Conservation (phyloP, 2,797 vertebrate species). For the Decapterus maruadsi region DNA sequence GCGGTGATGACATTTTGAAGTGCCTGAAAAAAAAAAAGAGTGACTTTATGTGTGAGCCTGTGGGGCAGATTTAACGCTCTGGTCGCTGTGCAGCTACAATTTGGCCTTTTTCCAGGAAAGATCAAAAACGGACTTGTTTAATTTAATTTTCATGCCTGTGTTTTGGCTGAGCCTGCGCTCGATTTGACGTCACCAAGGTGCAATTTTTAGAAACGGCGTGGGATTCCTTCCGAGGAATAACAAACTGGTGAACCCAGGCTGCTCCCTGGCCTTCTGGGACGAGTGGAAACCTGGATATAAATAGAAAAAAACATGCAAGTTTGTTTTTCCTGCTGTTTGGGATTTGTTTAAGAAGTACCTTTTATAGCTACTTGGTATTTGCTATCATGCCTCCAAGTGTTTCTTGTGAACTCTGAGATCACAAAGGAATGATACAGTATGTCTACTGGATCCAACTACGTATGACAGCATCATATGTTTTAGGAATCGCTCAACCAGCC, state of each 20-base stretch:
- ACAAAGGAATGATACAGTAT: conserved; percentile 6
- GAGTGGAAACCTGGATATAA: conserved; percentile 55
- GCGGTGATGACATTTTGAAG: conserved; percentile 29
- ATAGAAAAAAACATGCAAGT: conserved; percentile 53
- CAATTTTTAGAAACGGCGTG: conserved; percentile 71
- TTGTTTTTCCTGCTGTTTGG: conserved; percentile 44
- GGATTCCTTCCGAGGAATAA: conserved; percentile 78
- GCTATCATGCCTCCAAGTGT: conserved; percentile 1
- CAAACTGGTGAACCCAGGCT: conserved; percentile 66
- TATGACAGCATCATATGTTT: conserved; percentile 8
- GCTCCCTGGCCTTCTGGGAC: conserved; percentile 53
- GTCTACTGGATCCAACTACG: neutral
- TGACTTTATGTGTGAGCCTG: conserved; percentile 3
- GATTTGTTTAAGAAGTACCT: conserved; percentile 29
- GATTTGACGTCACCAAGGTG: conserved; percentile 58
- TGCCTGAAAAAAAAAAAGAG: conserved; percentile 21
- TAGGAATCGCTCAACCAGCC: neutral
- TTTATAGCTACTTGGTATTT: conserved; percentile 23
- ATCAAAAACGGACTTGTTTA: conserved; percentile 43
- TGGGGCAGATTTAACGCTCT: conserved; percentile 35
- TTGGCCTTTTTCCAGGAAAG: conserved; percentile 49
- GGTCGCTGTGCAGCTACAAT: conserved; percentile 12
- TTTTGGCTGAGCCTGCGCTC: conserved; percentile 41
- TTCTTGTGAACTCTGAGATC: conserved; percentile 14
- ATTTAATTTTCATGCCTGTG: conserved; percentile 48